Evolutionary conservation across 1,140 invertebrate genomes (phyloP), one percentile per base, ranked within the genome.

Genomic region (Protaetia brevitarsis): DNA sequence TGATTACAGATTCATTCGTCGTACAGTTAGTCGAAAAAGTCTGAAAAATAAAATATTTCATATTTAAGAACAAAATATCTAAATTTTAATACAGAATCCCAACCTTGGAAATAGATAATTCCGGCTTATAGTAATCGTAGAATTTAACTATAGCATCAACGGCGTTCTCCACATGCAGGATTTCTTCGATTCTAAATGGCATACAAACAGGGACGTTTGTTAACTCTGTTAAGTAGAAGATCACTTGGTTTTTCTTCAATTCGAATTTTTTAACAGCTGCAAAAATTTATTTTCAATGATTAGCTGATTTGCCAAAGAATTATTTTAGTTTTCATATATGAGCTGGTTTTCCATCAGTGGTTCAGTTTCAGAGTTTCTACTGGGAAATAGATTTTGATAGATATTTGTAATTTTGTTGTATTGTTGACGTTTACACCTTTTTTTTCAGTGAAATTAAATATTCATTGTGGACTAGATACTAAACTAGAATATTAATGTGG

Each of bases 51-150:
- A 16, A n/a, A 37, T 13, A 37, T 1, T 3, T 3, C 10, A 37
- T 36, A 2, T 11, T 37, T 3, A 2, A 37, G 1, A 13, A 37
- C 34, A 3, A 37, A 11, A 7, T 37, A 10, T 3, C n/a, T 11
- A 2, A 37, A 13, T 3, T 0, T 8, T 5, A 5, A 45, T n/a
- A 16, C 7, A 1, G 7, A 19, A 23, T 23, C 21, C 41, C 6
- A 13, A 51, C 41, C 21, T 51, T 51, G 5, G 41, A 51, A 51
- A 51, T 51, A 7, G 41, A 23, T 19, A 6, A 6, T 67, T 84
- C 82, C 19, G 83, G 82, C 63, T 82, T 79, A 72, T 91, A 91
- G 70, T 91, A 91, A 76, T 91, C 88, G 70, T 87, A 90, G 3
- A 90, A 79, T 69, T 82, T 83, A 8, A 89, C 81, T 41, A 82